Evolutionary conservation across 2,888 invertebrate genomes (phyloP).

Genomic region (Spicauda simplicius): DNA sequence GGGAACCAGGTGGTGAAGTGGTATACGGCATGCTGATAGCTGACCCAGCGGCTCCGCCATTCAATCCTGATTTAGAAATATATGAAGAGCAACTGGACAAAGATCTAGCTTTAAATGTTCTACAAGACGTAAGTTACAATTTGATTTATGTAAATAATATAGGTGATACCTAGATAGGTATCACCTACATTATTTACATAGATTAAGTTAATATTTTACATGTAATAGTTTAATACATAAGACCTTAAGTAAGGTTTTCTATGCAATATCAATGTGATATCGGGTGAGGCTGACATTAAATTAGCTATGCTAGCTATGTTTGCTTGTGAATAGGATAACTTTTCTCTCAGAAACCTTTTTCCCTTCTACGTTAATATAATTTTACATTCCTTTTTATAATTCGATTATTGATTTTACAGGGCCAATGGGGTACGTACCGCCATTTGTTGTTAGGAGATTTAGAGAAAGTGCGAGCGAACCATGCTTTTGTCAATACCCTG

Average conservation of each 20-base stretch:
- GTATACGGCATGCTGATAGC: constrained; percentile 87
- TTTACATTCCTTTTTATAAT: no score
- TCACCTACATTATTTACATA: not conserved
- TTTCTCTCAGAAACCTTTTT: no score
- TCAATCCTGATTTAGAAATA: constrained; percentile 86
- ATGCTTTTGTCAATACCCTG: constrained; percentile 91
- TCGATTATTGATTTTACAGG: constrained; percentile 51
- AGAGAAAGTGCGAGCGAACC: constrained; percentile 77
- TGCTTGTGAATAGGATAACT: no score
- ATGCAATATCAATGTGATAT: no score
- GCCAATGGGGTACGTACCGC: constrained; percentile 92
- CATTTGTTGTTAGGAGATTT: constrained; percentile 88
- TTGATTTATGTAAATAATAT: not conserved
- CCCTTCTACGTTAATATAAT: no score
- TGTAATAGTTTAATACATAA: no score
- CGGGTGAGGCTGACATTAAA: no score
- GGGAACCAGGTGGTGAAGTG: constrained; percentile 90
- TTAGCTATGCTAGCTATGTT: no score
- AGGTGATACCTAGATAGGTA: no score
- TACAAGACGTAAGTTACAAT: constrained; percentile 79
- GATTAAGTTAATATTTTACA: no score
- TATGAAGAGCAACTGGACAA: constrained; percentile 88
- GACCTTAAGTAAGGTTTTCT: no score
- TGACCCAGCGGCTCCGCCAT: constrained; percentile 86
- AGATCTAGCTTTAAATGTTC: constrained; percentile 92